phyloP scores from a whole-genome alignment of 2,797 vertebrate species.

The Eleutherodactylus coqui region DNA sequence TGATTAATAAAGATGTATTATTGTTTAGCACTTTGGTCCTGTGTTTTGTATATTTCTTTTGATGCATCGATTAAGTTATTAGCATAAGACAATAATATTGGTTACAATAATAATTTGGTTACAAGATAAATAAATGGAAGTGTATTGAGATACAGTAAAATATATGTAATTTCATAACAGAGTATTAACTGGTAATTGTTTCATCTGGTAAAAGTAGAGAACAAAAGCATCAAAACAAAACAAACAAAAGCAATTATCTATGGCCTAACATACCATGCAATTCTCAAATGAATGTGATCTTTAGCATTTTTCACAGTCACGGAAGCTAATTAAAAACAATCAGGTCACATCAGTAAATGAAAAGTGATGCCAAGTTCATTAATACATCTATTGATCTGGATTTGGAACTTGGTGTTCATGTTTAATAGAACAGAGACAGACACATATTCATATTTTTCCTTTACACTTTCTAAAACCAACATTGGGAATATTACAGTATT shows the following conservation, averaged over 20 bases:
- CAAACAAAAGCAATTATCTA: not conserved
- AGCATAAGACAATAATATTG: no score
- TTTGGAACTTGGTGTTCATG: conserved; percentile 1
- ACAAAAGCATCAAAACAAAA: not conserved
- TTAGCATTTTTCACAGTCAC: conserved; percentile 9
- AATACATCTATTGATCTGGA: conserved; percentile 41
- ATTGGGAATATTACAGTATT: no score
- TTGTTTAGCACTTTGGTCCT: no score
- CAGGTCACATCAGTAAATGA: conserved; percentile 31
- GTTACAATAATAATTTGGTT: no score
- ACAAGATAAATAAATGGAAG: no score
- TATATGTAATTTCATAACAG: no score
- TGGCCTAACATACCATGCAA: not conserved
- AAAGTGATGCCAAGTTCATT: conserved; percentile 18
- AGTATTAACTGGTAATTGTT: not conserved
- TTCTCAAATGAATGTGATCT: not conserved
- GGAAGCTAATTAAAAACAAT: conserved; percentile 30
- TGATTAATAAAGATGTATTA: no score
- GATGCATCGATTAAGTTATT: no score
- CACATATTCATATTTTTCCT: not conserved
- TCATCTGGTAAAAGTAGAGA: not conserved
- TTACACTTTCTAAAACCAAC: not conserved
- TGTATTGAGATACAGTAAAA: no score
- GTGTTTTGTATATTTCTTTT: no score
- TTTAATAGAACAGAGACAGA: not conserved